A percentile compares a stretch with the other conserved stretches of the same genome.
Evolutionary conservation across 2,888 invertebrate species (phyloP).

Genomic region (Choristoneura rosaceana): DNA sequence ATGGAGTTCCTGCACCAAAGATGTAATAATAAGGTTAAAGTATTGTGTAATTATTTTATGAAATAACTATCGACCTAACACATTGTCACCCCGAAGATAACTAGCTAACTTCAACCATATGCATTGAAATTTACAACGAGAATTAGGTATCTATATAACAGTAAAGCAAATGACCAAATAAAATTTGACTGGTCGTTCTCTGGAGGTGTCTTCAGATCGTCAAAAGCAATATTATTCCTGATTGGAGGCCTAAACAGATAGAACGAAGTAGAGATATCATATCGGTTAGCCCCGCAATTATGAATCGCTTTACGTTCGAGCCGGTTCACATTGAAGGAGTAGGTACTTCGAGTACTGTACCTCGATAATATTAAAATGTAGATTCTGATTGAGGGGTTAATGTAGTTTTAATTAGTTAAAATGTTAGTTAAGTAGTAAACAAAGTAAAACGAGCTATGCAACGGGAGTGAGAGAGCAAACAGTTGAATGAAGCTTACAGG

Average conservation of each 20-base stretch:
- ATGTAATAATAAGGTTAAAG: neutral
- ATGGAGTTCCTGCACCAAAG: conserved; percentile 23
- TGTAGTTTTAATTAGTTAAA: conserved; percentile 25
- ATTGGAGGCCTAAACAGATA: conserved; percentile 29
- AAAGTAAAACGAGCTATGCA: conserved; percentile 35
- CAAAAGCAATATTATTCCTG: conserved; percentile 12
- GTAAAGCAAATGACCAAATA: conserved; percentile 30
- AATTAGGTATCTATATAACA: neutral
- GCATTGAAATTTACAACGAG: conserved; percentile 26
- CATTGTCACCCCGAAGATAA: neutral
- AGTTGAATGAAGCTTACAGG: conserved; percentile 9
- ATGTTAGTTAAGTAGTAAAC: conserved; percentile 26
- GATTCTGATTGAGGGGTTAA: conserved; percentile 28
- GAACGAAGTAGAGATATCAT: conserved; percentile 38
- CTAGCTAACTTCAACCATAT: neutral
- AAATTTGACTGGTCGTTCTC: conserved; percentile 18
- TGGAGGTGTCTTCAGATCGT: neutral
- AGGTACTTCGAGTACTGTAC: neutral
- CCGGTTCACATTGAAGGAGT: neutral
- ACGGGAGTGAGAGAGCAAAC: conserved; percentile 28
- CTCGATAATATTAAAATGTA: neutral
- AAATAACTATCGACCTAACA: neutral
- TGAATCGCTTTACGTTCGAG: neutral
- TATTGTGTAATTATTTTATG: neutral
- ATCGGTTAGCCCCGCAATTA: conserved; percentile 22